Evolutionary conservation across 2,888 invertebrate genomes (phyloP), one percentile per base, ranked within the genome.

Genomic region (Leptopilina myrica): DNA sequence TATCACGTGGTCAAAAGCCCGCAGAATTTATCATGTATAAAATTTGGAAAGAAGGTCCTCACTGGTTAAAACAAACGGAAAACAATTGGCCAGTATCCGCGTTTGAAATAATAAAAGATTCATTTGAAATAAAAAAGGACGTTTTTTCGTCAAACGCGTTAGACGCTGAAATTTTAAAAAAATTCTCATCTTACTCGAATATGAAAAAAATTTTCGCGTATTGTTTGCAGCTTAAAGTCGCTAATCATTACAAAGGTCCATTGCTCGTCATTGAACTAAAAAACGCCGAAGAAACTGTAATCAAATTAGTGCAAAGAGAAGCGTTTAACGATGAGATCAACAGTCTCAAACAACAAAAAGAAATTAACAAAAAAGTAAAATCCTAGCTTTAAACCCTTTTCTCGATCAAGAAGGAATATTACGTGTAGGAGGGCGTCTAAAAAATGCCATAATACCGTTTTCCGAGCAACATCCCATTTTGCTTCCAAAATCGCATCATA

Each of bases 401-500:
- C 5, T 85, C 3, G 85, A 85, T 67, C 33, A 79, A 2, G 75
- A 78, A 9, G 82, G 80, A 15, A 56, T 85, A 5, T 43, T 85
- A 7, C 75, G 82, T 65, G 82, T 62, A 7, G 64, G 33, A 12
- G 11, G 64, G 12, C 2, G 33, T 12, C 8, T 64, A 5, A 26
- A 33, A 33, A 64, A 64, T 33, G 33, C 64, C 5, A 6, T 12
- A 9, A 11, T 64, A 11, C 26, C 64, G 11, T 64, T 64, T 64
- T 75, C 80, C 9, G 76, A 82, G 33, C 81, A 83, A 77, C 85
- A 87, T 80, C 87, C 86, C 0, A 86, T 88, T 6, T 49, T 89
- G 6, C 53, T 89, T 11, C 86, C 88, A 5, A 79, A 77, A 40
- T 73, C 80, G 8, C 82, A 86, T 80, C 77, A 80, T n/a, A 12